Evolutionary conservation across 2,797 vertebrate genomes (phyloP).

Genomic region (Squalus acanthias): DNA sequence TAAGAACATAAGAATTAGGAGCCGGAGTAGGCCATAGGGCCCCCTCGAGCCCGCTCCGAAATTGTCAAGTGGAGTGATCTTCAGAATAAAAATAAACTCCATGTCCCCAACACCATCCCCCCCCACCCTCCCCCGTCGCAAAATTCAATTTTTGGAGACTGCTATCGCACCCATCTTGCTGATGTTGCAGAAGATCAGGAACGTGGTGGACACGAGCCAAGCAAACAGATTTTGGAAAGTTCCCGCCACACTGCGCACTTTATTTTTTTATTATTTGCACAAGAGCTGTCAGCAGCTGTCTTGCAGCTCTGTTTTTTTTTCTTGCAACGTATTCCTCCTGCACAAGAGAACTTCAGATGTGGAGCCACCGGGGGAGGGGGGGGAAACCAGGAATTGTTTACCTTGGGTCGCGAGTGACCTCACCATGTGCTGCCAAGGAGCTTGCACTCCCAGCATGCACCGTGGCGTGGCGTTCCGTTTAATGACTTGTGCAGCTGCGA

Average conservation of each 20-base stretch:
- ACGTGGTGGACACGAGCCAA: background rate
- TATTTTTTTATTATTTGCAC: background rate
- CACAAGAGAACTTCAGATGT: slow-evolving; percentile 8
- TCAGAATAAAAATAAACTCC: background rate
- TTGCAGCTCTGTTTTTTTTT: background rate
- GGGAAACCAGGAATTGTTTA: background rate
- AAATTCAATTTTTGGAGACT: background rate
- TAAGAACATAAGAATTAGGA: no score
- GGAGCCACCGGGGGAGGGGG: background rate
- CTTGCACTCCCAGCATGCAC: background rate
- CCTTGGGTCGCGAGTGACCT: background rate
- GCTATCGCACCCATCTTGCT: background rate
- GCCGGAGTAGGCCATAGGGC: no score
- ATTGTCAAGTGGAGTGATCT: background rate
- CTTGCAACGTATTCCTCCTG: background rate
- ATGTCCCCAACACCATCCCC: background rate
- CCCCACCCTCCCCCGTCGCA: background rate
- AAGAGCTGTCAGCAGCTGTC: background rate
- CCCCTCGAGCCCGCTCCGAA: no score
- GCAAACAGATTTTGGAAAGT: background rate
- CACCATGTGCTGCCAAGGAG: background rate
- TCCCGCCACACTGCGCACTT: background rate
- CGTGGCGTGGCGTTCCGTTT: slow-evolving; percentile 22
- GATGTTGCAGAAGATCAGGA: background rate
- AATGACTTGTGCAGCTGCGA: slow-evolving; percentile 69